Percentiles rank a stretch among this genome's conserved stretches.
These are phyloP conservation scores for Ennomos quercinarius DNA, from an alignment of 2,888 invertebrate genomes.

Conservation along the genomic window DNA sequence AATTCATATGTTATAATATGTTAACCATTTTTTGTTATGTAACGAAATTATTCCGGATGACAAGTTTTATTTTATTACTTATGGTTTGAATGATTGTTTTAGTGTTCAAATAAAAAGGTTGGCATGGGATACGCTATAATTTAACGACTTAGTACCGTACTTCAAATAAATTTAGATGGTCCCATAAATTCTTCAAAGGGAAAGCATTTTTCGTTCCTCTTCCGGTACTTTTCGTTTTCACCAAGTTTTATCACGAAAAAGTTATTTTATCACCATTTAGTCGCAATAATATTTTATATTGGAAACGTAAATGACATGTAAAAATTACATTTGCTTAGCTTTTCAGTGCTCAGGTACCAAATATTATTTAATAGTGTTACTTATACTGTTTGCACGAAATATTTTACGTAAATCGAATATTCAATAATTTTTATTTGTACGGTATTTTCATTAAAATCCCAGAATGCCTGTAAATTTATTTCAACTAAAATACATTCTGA, in stretches of 20 bases:
- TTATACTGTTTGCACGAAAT: too few relatives aligned
- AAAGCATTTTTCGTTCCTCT: constrained; percentile 7
- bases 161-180: constrained; percentile 11
- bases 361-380: too few relatives aligned
- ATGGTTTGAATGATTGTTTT: too few relatives aligned
- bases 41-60: too few relatives aligned
- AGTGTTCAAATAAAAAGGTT: too few relatives aligned
- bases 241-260: neutral
- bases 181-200: constrained; percentile 12
- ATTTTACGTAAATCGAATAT: too few relatives aligned
- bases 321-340: neutral
- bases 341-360: too few relatives aligned
- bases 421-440: too few relatives aligned
- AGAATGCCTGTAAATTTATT: constrained; percentile 12
- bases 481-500: constrained; percentile 8
- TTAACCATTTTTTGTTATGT: too few relatives aligned
- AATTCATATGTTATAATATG: too few relatives aligned
- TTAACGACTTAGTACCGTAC: constrained; percentile 22
- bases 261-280: neutral
- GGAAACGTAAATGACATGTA: neutral
- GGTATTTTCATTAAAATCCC: neutral
- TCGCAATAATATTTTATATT: neutral
- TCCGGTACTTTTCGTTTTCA: constrained; percentile 9
- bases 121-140: constrained; percentile 1
- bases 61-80: too few relatives aligned